phyloP scores from a whole-genome alignment of 2,113 vertebrate genomes.

The Atherinomorus stipes region DNA sequence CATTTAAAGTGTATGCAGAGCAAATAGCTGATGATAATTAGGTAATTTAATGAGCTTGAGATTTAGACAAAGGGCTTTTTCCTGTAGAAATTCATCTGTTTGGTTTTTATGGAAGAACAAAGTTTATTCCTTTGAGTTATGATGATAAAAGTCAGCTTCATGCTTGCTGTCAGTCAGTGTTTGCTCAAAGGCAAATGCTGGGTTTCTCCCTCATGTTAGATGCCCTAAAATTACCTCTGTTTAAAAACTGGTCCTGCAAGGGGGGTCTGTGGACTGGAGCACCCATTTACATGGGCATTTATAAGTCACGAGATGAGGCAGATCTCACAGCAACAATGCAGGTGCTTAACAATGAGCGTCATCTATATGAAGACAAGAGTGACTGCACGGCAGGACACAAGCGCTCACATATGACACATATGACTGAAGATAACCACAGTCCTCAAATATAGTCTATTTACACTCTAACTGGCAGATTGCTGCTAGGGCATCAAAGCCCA shows the following conservation, averaged over 20 bases:
- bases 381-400: neutral
- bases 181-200: neutral
- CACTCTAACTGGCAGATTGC: conserved; percentile 16
- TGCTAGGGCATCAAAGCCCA: conserved; percentile 21
- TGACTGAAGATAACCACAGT: neutral
- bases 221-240: neutral
- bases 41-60: neutral
- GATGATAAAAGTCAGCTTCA: neutral
- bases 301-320: no score
- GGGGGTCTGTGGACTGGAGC: neutral
- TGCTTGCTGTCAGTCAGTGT: neutral
- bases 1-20: neutral
- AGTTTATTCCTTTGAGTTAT: neutral
- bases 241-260: no score
- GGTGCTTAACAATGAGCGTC: neutral
- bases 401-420: no score
- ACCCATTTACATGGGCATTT: neutral
- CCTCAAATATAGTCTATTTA: neutral
- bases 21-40: fast-evolving
- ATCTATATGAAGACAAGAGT: neutral
- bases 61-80: neutral
- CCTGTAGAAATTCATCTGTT: neutral
- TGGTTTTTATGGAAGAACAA: neutral
- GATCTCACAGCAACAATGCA: no score
- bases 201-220: neutral